Base-by-base conservation (phyloP, 2,113 vertebrate species). In the Macaca mulatta region DNA sequence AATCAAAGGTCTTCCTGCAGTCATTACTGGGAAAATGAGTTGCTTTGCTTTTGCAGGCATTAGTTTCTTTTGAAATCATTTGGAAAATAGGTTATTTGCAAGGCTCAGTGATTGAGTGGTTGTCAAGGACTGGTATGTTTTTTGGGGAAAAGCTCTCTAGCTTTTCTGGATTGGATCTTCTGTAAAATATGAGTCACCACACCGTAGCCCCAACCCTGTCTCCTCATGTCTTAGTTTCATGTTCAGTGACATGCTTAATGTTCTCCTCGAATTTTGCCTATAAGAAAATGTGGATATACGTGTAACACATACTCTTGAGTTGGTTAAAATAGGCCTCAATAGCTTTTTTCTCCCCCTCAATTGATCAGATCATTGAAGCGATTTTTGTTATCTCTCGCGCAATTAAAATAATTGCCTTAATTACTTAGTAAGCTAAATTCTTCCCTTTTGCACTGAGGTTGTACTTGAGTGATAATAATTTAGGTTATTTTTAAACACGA, bases 381-480 rank as follows among this genome's bases (percentile, higher is more conserved):
- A 74, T 88, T 96, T 96, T 57, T 94, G 11, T 48, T 97, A 88
- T 90, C 86, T 95, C 50, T 78, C 38, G 14, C 20, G 77, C 45
- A 89, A 83, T 89, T 92, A 95, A 96, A 94, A 50, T 78, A 96
- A 91, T 86, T 85, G 8, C 80, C 57, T 89, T 89, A 70, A 78
- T 83, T 92, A 75, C 84, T 55, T 79, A 55, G n/a, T 69, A 32
- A 93, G 69, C 50, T 89, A 82, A 91, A 94, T 59, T 43, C 9
- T 67, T 48, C 27, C 30, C 30, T 75, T 96, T 96, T 78, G 35
- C 16, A 89, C 7, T 45, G 6, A 95, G 6, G 52, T 40, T 74
- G 22, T 79, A 86, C n/a, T 89, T 86, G 35, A 91, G 18, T 55
- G 52, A 32, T 74, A 72, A 50, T 13, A 85, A 78, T 38, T 83